Evolutionary conservation across 2,797 vertebrate genomes (phyloP).

Genomic region (Hyperoplus immaculatus): DNA sequence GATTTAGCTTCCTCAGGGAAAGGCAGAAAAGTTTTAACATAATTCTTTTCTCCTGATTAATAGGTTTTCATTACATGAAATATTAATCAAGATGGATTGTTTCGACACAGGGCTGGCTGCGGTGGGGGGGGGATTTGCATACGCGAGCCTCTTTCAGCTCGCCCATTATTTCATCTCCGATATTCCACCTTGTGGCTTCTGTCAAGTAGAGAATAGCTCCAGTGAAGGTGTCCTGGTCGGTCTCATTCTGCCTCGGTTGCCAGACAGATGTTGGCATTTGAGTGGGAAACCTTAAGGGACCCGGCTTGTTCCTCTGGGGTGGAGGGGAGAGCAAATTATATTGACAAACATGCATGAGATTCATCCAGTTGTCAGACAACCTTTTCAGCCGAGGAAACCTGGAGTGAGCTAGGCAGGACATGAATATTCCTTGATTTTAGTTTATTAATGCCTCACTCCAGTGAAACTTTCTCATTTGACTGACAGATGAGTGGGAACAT

Average conservation of each 20-base stretch:
- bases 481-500: conserved; percentile 57
- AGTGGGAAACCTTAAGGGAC: conserved; percentile 81
- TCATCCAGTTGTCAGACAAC: conserved; percentile 79
- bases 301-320: conserved; percentile 68
- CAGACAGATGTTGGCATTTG: conserved; percentile 86
- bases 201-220: conserved; percentile 82
- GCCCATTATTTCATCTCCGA: conserved; percentile 77
- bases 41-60: conserved; percentile 61
- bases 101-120: conserved; percentile 51
- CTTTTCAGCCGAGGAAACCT: conserved; percentile 80
- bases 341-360: conserved; percentile 87
- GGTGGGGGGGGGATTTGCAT: conserved; percentile 70
- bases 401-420: conserved; percentile 73
- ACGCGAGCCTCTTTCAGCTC: conserved; percentile 64
- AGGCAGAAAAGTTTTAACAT: conserved; percentile 45
- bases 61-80: conserved; percentile 71
- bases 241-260: conserved; percentile 69
- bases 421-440: conserved; percentile 72
- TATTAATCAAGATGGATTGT: conserved; percentile 78
- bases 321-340: conserved; percentile 81
- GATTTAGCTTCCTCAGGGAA: conserved; percentile 45
- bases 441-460: conserved; percentile 36
- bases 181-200: conserved; percentile 82
- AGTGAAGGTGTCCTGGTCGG: conserved; percentile 79
- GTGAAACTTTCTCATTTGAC: conserved; percentile 55